Percentiles rank a stretch among this genome's conserved stretches.
Evolutionary conservation across 2,797 vertebrate species (phyloP).

Genomic region (Labroides dimidiatus): DNA sequence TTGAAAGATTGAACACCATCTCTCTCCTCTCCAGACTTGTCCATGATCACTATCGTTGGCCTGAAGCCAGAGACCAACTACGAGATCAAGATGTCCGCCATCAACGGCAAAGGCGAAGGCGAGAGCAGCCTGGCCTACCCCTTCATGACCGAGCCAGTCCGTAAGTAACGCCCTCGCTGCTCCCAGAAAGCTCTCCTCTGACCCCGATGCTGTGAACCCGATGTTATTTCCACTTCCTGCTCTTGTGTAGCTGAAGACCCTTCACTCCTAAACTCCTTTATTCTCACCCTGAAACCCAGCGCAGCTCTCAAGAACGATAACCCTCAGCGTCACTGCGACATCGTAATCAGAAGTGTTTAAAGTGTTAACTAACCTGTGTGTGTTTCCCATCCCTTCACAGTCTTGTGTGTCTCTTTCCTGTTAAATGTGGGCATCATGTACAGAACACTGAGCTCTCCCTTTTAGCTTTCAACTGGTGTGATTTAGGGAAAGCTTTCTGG

Average conservation of each 20-base stretch:
- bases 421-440: background rate
- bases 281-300: slow-evolving; percentile 19
- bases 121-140: slow-evolving; percentile 85
- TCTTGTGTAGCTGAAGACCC: slow-evolving; percentile 52
- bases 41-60: slow-evolving; percentile 86
- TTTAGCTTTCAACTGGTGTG: slow-evolving; percentile 24
- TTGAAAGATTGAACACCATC: slow-evolving; percentile 6
- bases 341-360: slow-evolving; percentile 23
- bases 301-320: slow-evolving; percentile 16
- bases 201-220: slow-evolving; percentile 50
- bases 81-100: slow-evolving; percentile 90
- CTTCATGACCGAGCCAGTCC: slow-evolving; percentile 95
- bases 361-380: slow-evolving; percentile 23
- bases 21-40: slow-evolving; percentile 79
- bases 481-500: slow-evolving; percentile 40
- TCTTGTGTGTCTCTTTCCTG: slow-evolving; percentile 13
- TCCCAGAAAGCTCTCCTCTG: slow-evolving; percentile 14
- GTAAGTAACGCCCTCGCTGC: slow-evolving; percentile 86
- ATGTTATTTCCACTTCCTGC: slow-evolving; percentile 38
- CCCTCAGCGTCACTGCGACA: background rate
- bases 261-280: slow-evolving; percentile 35
- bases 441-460: background rate
- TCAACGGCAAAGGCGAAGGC: slow-evolving; percentile 95
- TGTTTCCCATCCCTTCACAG: slow-evolving; percentile 17
- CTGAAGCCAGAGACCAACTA: slow-evolving; percentile 94